phyloP scores from a whole-genome alignment of 2,113 vertebrate species.

The Gymnarchus niloticus region DNA sequence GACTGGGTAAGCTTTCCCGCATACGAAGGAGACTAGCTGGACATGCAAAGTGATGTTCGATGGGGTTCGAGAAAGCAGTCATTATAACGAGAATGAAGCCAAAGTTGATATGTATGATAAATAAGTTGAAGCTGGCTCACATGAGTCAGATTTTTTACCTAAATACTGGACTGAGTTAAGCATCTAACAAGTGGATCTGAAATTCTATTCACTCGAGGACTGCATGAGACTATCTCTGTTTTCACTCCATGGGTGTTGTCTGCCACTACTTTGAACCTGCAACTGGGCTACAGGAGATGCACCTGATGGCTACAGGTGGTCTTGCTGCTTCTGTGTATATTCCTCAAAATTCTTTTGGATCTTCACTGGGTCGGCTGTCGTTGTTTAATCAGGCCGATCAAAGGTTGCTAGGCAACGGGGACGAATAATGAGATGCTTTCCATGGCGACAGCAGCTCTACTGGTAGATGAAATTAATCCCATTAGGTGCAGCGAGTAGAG shows the following conservation, averaged over 20 bases:
- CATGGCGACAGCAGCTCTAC: conserved; percentile 20
- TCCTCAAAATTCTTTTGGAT: conserved; percentile 14
- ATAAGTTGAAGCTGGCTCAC: neutral
- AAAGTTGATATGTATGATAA: neutral
- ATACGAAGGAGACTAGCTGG: neutral
- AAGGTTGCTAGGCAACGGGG: conserved; percentile 22
- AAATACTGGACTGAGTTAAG: neutral
- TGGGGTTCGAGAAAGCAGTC: neutral
- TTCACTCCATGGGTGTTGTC: neutral
- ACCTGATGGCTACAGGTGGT: neutral
- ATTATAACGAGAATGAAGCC: neutral
- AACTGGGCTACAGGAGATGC: neutral
- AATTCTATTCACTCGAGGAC: neutral
- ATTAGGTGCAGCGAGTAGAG: conserved; percentile 20
- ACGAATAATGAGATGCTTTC: conserved; percentile 21
- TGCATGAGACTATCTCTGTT: neutral
- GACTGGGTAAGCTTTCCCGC: neutral
- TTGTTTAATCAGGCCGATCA: conserved; percentile 20
- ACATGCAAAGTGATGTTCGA: neutral
- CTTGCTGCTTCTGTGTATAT: neutral
- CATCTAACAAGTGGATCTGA: neutral
- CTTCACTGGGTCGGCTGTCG: neutral
- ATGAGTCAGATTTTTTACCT: neutral
- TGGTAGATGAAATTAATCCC: conserved; percentile 25
- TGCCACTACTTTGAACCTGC: neutral